Conservation (phyloP, 2,113 vertebrate species). For the Phaethornis superciliosus region DNA sequence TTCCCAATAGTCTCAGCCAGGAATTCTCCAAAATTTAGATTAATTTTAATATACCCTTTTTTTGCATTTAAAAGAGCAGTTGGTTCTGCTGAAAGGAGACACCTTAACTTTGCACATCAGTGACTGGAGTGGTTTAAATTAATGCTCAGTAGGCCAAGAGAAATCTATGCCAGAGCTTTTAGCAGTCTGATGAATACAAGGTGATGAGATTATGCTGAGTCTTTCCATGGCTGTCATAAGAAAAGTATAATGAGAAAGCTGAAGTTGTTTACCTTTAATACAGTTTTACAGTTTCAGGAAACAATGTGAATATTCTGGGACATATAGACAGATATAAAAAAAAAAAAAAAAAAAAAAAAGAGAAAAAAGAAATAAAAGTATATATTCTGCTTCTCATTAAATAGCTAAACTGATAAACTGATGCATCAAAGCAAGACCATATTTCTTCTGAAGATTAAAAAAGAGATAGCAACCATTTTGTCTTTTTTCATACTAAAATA, state of each 20-base stretch:
- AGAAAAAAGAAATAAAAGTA: not conserved
- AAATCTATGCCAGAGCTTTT: conserved; percentile 26
- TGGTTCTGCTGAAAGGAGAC: not conserved
- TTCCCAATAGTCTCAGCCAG: not conserved
- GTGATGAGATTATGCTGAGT: conserved; percentile 35
- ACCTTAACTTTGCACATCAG: not conserved
- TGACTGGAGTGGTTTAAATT: not conserved
- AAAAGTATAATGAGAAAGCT: conserved; percentile 33
- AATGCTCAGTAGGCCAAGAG: not conserved
- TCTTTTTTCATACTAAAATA: not conserved
- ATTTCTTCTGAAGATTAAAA: not conserved
- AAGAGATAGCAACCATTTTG: not conserved
- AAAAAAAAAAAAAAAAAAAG: not conserved
- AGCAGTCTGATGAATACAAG: not conserved
- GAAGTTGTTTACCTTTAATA: not conserved
- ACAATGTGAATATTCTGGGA: not conserved
- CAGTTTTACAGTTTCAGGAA: conserved; percentile 24
- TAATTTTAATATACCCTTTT: not conserved
- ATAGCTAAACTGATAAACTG: not conserved
- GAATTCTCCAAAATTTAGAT: not conserved
- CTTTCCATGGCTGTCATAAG: conserved; percentile 23
- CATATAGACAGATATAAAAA: not conserved
- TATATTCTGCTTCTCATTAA: not conserved
- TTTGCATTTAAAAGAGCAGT: not conserved
- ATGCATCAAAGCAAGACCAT: not conserved